A percentile compares a stretch with the other conserved stretches of the same genome.
Conservation (phyloP, 2,888 invertebrate genomes). For the Chloroclystis v-ata region DNA sequence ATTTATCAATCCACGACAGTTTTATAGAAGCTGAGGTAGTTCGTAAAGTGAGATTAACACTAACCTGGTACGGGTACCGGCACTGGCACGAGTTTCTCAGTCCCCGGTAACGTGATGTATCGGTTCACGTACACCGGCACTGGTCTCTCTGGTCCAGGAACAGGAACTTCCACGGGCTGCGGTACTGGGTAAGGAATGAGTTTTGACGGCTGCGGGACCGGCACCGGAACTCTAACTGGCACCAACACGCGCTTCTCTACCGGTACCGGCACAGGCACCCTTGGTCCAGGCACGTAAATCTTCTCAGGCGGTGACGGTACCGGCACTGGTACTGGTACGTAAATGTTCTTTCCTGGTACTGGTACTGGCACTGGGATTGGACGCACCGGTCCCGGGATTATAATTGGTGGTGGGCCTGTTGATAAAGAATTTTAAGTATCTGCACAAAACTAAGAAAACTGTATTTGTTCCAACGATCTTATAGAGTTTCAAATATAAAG, state of each 20-base stretch:
- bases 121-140: constrained; percentile 46
- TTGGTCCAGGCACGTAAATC: constrained; percentile 40
- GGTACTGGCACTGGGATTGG: constrained; percentile 62
- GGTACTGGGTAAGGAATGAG: constrained; percentile 38
- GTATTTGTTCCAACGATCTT: no score
- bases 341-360: constrained; percentile 48
- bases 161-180: constrained; percentile 33
- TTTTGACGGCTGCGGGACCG: constrained; percentile 39
- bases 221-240: constrained; percentile 45
- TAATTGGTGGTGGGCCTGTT: constrained; percentile 54
- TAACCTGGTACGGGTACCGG: constrained; percentile 28
- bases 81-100: constrained; percentile 40
- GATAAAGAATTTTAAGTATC: no score
- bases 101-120: constrained; percentile 50
- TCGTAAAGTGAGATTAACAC: neutral
- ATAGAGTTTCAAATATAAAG: no score
- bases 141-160: constrained; percentile 41
- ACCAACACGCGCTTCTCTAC: constrained; percentile 42
- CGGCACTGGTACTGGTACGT: constrained; percentile 45
- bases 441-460: no score
- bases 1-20: no score
- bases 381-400: constrained; percentile 58
- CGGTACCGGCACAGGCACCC: constrained; percentile 46
- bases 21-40: no score
- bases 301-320: constrained; percentile 44